Evolutionary conservation across 2,113 vertebrate species (phyloP).

Genomic region (Mormoops blainvillei): DNA sequence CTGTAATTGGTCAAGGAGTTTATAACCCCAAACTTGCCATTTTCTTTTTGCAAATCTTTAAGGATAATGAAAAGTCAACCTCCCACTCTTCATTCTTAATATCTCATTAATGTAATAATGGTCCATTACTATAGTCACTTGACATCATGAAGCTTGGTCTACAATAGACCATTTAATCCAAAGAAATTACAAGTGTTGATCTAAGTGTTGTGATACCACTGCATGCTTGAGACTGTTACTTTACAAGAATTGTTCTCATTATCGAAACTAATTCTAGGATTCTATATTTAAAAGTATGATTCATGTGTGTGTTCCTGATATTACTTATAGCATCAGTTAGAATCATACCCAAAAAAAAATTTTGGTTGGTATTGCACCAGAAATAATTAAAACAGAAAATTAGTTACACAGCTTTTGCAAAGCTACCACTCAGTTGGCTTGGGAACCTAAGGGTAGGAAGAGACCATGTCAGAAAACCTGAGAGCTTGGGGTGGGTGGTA

Average conservation of each 20-base stretch:
- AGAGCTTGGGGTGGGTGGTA: rapidly evolving
- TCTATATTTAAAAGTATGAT: background rate
- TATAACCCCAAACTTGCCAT: background rate
- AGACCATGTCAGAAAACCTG: background rate
- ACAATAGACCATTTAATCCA: background rate
- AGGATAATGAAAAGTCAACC: background rate
- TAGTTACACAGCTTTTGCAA: background rate
- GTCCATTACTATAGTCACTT: background rate
- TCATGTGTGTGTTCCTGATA: background rate
- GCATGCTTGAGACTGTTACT: rapidly evolving
- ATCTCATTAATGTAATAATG: background rate
- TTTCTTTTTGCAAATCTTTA: background rate
- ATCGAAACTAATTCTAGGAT: background rate
- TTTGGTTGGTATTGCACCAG: background rate
- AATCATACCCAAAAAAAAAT: background rate
- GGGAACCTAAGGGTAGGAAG: background rate
- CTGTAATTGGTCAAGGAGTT: background rate
- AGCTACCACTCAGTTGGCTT: background rate
- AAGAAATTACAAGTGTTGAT: background rate
- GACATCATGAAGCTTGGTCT: background rate
- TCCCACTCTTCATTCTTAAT: background rate
- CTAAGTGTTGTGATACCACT: background rate
- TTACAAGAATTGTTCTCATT: background rate
- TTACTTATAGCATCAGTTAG: background rate
- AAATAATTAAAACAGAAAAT: background rate